Conservation (phyloP, 2,113 vertebrate genomes). For the Guaruba guarouba region DNA sequence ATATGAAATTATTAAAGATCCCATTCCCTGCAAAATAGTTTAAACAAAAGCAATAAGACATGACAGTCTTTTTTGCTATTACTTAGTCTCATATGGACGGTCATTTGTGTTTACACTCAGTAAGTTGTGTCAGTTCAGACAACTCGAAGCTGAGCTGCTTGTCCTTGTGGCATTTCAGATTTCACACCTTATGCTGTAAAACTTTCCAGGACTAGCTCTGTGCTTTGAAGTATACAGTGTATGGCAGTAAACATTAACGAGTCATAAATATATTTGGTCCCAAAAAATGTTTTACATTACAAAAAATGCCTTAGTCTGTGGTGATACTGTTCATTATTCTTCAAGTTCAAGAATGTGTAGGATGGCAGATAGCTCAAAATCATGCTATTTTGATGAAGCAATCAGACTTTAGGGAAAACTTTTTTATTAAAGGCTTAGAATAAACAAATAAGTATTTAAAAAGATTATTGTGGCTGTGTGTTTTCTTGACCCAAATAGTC, state of each 20-base stretch:
- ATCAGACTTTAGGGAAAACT: neutral
- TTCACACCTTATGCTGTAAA: conserved; percentile 57
- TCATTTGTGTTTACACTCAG: neutral
- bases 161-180: conserved; percentile 45
- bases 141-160: neutral
- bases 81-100: neutral
- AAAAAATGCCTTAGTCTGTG: neutral
- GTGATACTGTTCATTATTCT: neutral
- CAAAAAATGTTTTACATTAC: neutral
- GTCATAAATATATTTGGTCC: conserved; percentile 8
- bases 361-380: neutral
- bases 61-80: neutral
- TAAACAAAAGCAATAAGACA: neutral
- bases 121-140: neutral
- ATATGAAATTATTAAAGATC: neutral
- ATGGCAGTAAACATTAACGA: conserved; percentile 6
- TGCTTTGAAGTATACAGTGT: conserved; percentile 36
- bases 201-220: conserved; percentile 36
- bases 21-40: neutral
- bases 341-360: conserved; percentile 41
- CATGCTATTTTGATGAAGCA: neutral
- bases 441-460: neutral
- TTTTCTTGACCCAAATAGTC: neutral
- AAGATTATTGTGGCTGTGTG: neutral
- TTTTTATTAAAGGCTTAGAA: neutral